A percentile compares a stretch with the other conserved stretches of the same genome.
Evolutionary conservation across 2,797 vertebrate genomes (phyloP).

Genomic region (Enteromius argenteus): DNA sequence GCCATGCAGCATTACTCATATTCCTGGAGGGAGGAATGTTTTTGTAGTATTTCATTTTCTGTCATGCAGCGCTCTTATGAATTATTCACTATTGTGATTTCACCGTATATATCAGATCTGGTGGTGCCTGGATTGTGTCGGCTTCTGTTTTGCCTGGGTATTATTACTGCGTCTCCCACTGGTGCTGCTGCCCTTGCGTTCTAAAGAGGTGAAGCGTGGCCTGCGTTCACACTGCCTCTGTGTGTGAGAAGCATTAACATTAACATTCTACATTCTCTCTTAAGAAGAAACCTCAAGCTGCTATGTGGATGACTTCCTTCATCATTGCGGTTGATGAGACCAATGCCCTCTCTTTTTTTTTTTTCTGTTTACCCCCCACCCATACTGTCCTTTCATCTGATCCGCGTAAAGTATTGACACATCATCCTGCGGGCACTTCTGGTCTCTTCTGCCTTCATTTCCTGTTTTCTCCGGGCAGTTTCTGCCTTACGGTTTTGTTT

Average conservation of each 20-base stretch:
- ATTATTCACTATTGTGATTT: constrained; percentile 45
- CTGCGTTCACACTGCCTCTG: background rate
- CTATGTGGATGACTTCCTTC: background rate
- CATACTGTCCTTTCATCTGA: constrained; percentile 54
- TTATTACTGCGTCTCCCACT: background rate
- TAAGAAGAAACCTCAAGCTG: constrained; percentile 1
- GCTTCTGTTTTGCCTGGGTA: background rate
- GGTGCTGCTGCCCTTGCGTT: constrained; percentile 1
- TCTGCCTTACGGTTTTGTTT: background rate
- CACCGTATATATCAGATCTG: constrained; percentile 24
- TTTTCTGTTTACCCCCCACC: constrained; percentile 34
- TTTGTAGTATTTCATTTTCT: constrained; percentile 46
- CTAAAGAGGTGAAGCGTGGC: constrained; percentile 9
- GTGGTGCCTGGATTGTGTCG: constrained; percentile 2
- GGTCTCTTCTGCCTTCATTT: constrained; percentile 76
- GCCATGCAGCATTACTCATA: constrained; percentile 12
- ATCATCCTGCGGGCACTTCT: constrained; percentile 82
- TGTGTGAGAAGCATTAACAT: background rate
- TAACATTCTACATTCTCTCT: background rate
- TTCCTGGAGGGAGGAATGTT: constrained; percentile 40
- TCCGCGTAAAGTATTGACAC: constrained; percentile 66
- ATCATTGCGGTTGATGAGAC: background rate
- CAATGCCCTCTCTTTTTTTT: constrained; percentile 39
- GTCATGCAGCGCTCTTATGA: constrained; percentile 10
- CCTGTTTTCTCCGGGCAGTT: constrained; percentile 73